A percentile compares a stretch with the other conserved stretches of the same genome.
Conservation (phyloP, 2,113 vertebrate species). For the Bothrops jararaca region DNA sequence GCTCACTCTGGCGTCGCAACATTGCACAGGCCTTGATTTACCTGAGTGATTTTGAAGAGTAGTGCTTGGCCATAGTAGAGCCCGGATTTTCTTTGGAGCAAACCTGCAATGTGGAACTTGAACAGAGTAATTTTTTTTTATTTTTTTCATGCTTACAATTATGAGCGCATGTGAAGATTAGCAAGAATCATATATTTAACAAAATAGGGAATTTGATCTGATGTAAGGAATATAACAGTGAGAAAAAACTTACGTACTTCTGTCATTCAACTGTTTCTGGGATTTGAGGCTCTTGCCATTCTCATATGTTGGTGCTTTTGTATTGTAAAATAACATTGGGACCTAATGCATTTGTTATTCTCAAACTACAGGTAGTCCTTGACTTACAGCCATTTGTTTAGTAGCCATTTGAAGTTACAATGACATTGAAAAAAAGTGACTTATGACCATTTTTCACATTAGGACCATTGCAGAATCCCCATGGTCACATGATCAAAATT, state of each 20-base stretch:
- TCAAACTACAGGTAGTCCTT: neutral
- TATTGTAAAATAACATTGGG: neutral
- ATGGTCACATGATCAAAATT: neutral
- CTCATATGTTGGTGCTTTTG: neutral
- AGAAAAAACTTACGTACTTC: neutral
- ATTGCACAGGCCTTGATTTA: neutral
- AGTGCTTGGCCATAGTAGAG: neutral
- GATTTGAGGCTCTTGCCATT: neutral
- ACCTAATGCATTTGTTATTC: neutral
- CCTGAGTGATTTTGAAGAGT: neutral
- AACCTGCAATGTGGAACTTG: neutral
- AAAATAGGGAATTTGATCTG: neutral
- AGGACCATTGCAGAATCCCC: neutral
- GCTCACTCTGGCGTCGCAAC: neutral
- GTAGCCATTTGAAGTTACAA: neutral
- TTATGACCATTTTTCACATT: neutral
- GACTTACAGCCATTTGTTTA: neutral
- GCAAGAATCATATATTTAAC: neutral
- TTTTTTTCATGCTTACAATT: neutral
- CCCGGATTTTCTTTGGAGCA: too few species aligned
- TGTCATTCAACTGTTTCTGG: neutral
- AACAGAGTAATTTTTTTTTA: neutral
- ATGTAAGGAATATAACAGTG: neutral
- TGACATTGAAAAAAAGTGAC: neutral
- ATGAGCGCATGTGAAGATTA: neutral